Evolutionary conservation across 2,797 vertebrate genomes (phyloP), one percentile per base, ranked within the genome.

Genomic region (Pipistrellus pygmaeus): DNA sequence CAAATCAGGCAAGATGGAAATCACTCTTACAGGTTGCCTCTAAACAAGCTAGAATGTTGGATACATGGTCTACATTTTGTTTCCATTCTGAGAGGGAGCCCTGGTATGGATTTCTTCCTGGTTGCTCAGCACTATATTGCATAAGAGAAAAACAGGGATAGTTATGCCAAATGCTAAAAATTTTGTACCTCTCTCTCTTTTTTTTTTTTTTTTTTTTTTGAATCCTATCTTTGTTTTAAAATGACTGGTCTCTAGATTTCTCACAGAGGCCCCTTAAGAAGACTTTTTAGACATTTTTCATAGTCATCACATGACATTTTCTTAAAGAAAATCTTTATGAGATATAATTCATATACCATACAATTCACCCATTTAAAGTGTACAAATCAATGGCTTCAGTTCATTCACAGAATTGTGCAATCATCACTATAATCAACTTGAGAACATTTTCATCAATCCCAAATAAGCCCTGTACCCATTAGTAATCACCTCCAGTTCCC

Each of bases 291-390:
- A 51, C 27, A 35, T 8, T 72, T 12, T 48, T 68, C 11, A 57
- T 64, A 85, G 64, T 76, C 35, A 10, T 3, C 4, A 46, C 44
- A 27, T 46, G 35, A 60, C 27, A 41, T 75, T 72, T 64, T 91
- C 89, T 93, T 17, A 88, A 41, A 23, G n/a, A 71, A 71, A 64
- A 78, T 23, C n/a, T 88, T 91, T 57, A 95, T 73, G 35, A 84
- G 60, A 80, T 75, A 76, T 82, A 38, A 62, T 80, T 78, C 46
- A 76, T 41, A 60, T 55, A 53, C 12, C 44, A 25, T 57, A 73
- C 30, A 68, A 44, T 41, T 78, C 25, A 75, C 7, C 8, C 25
- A 69, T 30, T 85, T 80, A 69, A 85, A 55, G 32, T 38, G 11
- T 80, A 32, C 25, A 86, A 53, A 90, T 80, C 46, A 84, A 46